phyloP scores from a whole-genome alignment of 2,113 vertebrate genomes.

The Oenanthe oenanthe region DNA sequence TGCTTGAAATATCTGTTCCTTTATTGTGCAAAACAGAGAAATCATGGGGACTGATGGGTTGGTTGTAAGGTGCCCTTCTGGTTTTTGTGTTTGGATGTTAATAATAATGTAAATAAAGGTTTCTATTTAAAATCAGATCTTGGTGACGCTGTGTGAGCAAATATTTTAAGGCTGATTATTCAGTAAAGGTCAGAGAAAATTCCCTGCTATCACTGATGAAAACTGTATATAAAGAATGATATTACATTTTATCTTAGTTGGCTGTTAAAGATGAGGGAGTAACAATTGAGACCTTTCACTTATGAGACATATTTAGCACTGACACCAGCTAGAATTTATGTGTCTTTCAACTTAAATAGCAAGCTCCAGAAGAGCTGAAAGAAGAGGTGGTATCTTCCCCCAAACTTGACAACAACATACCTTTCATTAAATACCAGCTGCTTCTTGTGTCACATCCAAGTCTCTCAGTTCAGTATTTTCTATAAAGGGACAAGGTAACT shows the following conservation, averaged over 20 bases:
- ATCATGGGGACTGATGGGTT: slow-evolving; percentile 61
- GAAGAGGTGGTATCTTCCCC: background rate
- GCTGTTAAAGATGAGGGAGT: background rate
- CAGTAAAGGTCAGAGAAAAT: background rate
- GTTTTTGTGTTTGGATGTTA: slow-evolving; percentile 84
- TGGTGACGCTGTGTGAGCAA: background rate
- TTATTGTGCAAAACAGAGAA: slow-evolving; percentile 62
- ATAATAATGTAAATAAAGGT: slow-evolving; percentile 99
- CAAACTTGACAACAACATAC: background rate
- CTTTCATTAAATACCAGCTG: background rate
- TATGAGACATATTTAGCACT: rapidly evolving
- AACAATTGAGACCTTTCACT: background rate
- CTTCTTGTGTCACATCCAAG: background rate
- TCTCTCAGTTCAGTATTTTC: background rate
- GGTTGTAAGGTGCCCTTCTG: slow-evolving; percentile 84
- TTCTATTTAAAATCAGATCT: slow-evolving; percentile 90
- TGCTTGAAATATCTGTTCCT: slow-evolving; percentile 61
- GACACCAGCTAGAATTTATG: rapidly evolving
- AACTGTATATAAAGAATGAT: background rate
- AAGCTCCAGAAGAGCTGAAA: background rate
- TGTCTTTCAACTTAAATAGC: background rate
- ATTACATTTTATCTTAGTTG: background rate
- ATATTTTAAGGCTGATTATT: background rate
- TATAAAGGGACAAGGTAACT: rapidly evolving
- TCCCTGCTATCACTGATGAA: background rate